phyloP scores from a whole-genome alignment of 2,113 vertebrate genomes.

The Scalopus aquaticus region DNA sequence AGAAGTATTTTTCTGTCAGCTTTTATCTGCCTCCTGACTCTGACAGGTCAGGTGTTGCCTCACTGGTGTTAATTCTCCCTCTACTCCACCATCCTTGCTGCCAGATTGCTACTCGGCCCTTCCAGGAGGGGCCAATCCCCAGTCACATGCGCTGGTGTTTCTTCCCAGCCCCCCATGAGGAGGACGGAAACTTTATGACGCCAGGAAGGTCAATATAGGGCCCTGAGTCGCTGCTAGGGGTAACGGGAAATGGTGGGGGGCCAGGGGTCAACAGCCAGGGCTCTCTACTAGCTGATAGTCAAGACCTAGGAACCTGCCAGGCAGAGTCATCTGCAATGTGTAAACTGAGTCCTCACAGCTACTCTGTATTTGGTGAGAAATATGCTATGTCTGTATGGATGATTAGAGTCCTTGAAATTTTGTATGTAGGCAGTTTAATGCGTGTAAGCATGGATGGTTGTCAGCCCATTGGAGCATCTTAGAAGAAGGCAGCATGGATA shows the following conservation, averaged over 20 bases:
- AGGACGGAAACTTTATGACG: background rate
- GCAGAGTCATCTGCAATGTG: background rate
- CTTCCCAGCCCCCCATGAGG: background rate
- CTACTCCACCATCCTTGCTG: rapidly evolving
- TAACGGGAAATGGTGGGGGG: background rate
- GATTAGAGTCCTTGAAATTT: background rate
- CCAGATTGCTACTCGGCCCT: background rate
- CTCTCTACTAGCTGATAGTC: background rate
- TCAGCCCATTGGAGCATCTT: background rate
- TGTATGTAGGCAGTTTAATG: background rate
- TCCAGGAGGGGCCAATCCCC: background rate
- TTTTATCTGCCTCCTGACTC: background rate
- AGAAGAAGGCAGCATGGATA: background rate
- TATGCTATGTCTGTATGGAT: background rate
- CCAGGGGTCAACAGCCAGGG: too few species aligned
- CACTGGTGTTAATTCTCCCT: background rate
- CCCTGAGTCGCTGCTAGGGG: background rate
- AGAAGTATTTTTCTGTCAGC: background rate
- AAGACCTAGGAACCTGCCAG: background rate
- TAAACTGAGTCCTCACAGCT: background rate
- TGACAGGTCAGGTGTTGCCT: background rate
- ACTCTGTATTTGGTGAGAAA: background rate
- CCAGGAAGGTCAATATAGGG: background rate
- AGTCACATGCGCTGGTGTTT: background rate
- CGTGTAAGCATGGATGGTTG: background rate